Conservation (phyloP, 2,888 invertebrate species). For the Chrysolina haemoptera region DNA sequence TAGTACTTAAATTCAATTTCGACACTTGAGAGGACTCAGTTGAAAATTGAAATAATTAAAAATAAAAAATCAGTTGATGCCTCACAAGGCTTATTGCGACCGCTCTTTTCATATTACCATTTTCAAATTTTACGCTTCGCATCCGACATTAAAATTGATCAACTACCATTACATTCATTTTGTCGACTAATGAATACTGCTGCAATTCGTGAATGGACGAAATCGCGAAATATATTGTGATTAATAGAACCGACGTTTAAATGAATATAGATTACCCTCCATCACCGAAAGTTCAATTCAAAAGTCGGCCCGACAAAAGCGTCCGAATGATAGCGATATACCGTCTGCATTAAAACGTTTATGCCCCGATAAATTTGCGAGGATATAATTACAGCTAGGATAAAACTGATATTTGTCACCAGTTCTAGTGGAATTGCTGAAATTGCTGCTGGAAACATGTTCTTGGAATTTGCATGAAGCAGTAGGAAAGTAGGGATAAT, state of each 20-base stretch:
- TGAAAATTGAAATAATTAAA: no score
- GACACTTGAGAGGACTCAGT: no score
- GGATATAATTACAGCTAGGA: not conserved
- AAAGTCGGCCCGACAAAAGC: slow-evolving; percentile 32
- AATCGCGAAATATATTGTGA: slow-evolving; percentile 6
- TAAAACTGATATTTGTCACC: not conserved
- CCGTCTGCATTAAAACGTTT: not conserved
- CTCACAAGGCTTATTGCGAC: not conserved
- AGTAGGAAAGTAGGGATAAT: not conserved
- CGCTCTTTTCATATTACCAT: not conserved
- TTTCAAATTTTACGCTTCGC: slow-evolving; percentile 3
- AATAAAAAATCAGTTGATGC: no score
- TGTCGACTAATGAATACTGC: not conserved
- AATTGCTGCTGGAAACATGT: not conserved
- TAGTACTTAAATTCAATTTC: no score
- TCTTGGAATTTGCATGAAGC: not conserved
- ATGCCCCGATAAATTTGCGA: not conserved
- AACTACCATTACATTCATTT: slow-evolving; percentile 2
- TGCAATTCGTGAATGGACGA: slow-evolving; percentile 1
- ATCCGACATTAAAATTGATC: not conserved
- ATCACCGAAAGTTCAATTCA: slow-evolving; percentile 39
- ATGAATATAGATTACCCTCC: slow-evolving; percentile 13
- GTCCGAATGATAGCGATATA: slow-evolving; percentile 27
- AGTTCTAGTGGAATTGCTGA: not conserved
- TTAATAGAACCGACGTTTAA: slow-evolving; percentile 32